A percentile compares a stretch with the other conserved stretches of the same genome.
Conservation (phyloP, 2,888 invertebrate genomes). For the Vandiemenella viatica region DNA sequence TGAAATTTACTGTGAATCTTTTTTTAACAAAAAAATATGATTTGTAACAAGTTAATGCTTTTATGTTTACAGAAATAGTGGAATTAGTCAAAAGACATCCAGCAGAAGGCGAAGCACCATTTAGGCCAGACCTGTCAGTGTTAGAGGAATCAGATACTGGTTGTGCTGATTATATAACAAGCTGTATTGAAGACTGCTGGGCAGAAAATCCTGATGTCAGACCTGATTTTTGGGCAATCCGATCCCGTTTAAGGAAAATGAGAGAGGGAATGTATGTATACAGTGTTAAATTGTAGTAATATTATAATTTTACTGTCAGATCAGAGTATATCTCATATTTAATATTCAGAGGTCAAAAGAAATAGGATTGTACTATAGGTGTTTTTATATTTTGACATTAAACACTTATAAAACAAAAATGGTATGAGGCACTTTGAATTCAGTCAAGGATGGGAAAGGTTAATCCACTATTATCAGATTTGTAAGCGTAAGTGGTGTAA, state of each 20-base stretch:
- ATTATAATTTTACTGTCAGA: constrained; percentile 6
- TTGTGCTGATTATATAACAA: constrained; percentile 65
- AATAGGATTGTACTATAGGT: no score
- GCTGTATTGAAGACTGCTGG: constrained; percentile 82
- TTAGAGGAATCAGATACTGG: constrained; percentile 51
- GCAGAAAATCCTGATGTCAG: constrained; percentile 65
- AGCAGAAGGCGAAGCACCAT: constrained; percentile 50
- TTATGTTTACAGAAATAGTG: constrained; percentile 55
- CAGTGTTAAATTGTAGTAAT: not conserved
- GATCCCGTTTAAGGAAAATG: constrained; percentile 72
- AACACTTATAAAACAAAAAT: no score
- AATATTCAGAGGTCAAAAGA: no score
- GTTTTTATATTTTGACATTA: no score
- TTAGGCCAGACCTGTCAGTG: constrained; percentile 61
- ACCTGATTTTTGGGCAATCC: constrained; percentile 71
- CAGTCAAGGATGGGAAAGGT: no score
- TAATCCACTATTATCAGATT: no score
- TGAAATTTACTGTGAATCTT: no score
- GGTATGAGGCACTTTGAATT: no score
- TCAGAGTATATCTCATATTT: no score
- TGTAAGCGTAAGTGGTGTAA: no score
- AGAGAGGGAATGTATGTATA: constrained; percentile 43
- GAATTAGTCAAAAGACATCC: constrained; percentile 61
- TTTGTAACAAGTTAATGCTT: constrained; percentile 13
- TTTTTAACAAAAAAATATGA: not conserved